These are phyloP conservation scores for Myotis pilosus DNA, from an alignment of 2,797 vertebrate genomes.

Conservation along the genomic window DNA sequence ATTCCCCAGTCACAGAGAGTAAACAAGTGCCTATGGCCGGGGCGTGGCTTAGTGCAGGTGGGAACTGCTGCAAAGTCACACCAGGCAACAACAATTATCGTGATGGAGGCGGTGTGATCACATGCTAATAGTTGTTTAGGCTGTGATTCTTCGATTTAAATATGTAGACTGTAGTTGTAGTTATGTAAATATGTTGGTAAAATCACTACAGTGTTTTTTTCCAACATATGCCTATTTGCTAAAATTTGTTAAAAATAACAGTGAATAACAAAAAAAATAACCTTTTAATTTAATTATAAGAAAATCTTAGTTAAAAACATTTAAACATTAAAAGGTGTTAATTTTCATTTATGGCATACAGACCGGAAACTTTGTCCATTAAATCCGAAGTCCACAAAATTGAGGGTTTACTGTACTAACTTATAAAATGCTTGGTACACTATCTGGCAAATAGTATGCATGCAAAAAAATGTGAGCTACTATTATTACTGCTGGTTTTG, in stretches of 20 bases:
- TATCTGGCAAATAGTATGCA: constrained; percentile 32
- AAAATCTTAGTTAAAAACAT: background rate
- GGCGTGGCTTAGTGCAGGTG: background rate
- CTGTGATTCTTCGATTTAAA: background rate
- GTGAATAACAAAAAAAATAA: background rate
- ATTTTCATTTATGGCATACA: background rate
- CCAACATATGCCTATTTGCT: background rate
- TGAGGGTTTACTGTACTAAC: background rate
- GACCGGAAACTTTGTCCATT: background rate
- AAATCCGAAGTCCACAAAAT: background rate
- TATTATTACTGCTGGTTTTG: background rate
- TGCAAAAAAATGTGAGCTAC: constrained; percentile 16
- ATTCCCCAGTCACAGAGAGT: background rate
- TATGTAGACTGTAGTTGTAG: background rate
- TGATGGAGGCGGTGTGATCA: background rate
- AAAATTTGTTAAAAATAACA: background rate
- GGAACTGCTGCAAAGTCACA: background rate
- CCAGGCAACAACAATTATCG: background rate
- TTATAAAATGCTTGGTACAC: background rate
- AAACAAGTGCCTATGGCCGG: background rate
- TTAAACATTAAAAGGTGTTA: background rate
- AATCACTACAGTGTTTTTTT: background rate
- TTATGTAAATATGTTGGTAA: background rate
- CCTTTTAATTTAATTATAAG: background rate
- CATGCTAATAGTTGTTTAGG: background rate